phyloP scores from a whole-genome alignment of 1,140 invertebrate species.

The Fopius arisanus region DNA sequence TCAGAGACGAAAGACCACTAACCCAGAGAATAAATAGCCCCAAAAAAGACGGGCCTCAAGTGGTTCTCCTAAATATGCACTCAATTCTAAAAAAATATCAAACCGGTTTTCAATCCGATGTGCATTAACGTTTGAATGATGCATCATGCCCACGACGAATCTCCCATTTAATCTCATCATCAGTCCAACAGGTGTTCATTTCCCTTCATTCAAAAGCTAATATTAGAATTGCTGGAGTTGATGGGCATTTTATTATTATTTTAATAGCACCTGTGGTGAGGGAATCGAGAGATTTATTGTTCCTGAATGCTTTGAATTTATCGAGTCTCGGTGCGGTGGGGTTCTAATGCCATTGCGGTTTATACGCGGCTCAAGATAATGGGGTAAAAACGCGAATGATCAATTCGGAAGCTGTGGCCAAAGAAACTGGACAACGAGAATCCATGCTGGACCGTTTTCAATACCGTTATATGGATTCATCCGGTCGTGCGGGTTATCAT shows the following conservation, averaged over 20 bases:
- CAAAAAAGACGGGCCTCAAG: background rate
- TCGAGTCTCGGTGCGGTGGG: background rate
- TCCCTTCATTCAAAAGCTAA: no score
- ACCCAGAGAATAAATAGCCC: constrained; percentile 41
- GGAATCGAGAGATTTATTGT: background rate
- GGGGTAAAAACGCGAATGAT: constrained; percentile 8
- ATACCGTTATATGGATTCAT: constrained; percentile 54
- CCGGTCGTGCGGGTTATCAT: constrained; percentile 32
- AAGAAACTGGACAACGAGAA: constrained; percentile 36
- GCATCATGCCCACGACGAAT: background rate
- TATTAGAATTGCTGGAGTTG: no score
- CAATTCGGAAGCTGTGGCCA: constrained; percentile 34
- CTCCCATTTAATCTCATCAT: no score
- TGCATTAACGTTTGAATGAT: background rate
- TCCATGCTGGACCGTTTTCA: constrained; percentile 49
- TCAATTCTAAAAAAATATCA: no score
- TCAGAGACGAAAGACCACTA: constrained; percentile 43
- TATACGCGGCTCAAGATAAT: background rate
- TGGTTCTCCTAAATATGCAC: background rate
- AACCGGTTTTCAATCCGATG: background rate
- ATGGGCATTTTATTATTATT: background rate
- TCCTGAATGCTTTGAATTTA: background rate
- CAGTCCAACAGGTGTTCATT: no score
- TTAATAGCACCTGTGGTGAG: background rate
- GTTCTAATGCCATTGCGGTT: background rate